These are phyloP conservation scores for Drosophila mulleri DNA, from an alignment of 2,888 invertebrate genomes.

Conservation along the genomic window DNA sequence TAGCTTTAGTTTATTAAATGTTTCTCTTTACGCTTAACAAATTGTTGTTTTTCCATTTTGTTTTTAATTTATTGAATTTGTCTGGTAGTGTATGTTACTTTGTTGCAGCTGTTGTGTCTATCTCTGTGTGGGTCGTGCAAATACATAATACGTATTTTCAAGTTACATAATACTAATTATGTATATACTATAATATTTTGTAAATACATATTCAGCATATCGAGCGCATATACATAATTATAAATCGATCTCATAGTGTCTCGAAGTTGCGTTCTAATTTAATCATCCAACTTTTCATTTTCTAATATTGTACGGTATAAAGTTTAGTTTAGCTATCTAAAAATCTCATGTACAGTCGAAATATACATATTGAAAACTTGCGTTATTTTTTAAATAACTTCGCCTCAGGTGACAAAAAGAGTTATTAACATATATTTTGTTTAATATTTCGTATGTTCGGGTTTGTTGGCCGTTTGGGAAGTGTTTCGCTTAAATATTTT, in stretches of 20 bases:
- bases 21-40: conserved; percentile 63
- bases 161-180: conserved; percentile 35
- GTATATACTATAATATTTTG: conserved; percentile 42
- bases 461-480: conserved; percentile 73
- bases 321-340: conserved; percentile 79
- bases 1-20: conserved; percentile 66
- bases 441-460: conserved; percentile 36
- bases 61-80: conserved; percentile 58
- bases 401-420: conserved; percentile 39
- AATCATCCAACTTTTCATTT: conserved; percentile 50
- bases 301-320: conserved; percentile 76
- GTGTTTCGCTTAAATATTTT: conserved; percentile 23
- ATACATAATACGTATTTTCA: conserved; percentile 64
- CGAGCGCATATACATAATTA: conserved; percentile 64
- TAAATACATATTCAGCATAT: conserved; percentile 76
- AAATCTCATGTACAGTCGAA: conserved; percentile 77
- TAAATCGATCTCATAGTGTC: conserved; percentile 49
- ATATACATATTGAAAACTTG: conserved; percentile 56
- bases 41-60: conserved; percentile 25
- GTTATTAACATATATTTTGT: conserved; percentile 39
- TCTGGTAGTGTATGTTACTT: conserved; percentile 63
- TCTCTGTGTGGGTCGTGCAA: conserved; percentile 62
- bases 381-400: conserved; percentile 75
- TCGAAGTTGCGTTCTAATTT: conserved; percentile 41
- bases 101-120: conserved; percentile 53